These are phyloP conservation scores for Nematostella vectensis DNA, from an alignment of 92 coral and sea anemone genomes.

Conservation along the genomic window DNA sequence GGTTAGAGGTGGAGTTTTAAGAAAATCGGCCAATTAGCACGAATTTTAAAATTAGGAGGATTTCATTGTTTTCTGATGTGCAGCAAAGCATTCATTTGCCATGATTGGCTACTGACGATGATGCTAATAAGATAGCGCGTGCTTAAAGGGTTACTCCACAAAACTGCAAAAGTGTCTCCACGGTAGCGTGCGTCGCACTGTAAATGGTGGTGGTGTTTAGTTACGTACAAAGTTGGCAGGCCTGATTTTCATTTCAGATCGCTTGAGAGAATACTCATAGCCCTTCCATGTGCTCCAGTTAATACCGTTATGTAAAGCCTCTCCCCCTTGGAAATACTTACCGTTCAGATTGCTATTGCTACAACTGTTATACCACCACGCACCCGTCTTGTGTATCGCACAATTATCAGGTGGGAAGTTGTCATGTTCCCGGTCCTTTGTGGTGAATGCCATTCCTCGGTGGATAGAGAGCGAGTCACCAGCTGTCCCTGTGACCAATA, in stretches of 20 bases:
- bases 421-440: constrained; percentile 38
- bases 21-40: too few species aligned
- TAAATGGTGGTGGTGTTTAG: too few species aligned
- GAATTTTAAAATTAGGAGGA: too few species aligned
- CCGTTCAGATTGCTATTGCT: constrained; percentile 35
- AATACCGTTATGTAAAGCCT: constrained; percentile 30
- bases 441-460: constrained; percentile 22
- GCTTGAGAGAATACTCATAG: constrained; percentile 33
- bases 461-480: constrained; percentile 32
- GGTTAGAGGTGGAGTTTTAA: too few species aligned
- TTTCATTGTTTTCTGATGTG: too few species aligned
- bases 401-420: constrained; percentile 2
- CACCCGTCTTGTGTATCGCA: constrained; percentile 27
- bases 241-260: constrained; percentile 51
- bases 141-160: too few species aligned
- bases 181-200: too few species aligned
- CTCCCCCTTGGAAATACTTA: constrained; percentile 27
- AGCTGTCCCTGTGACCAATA: constrained; percentile 15
- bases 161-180: too few species aligned
- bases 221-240: constrained; percentile 13
- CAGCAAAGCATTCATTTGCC: too few species aligned
- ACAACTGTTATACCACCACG: constrained; percentile 45
- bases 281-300: constrained; percentile 48
- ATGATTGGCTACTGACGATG: too few species aligned
- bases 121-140: too few species aligned